Conservation (phyloP, 2,113 vertebrate species). For the Nyctereutes procyonoides region DNA sequence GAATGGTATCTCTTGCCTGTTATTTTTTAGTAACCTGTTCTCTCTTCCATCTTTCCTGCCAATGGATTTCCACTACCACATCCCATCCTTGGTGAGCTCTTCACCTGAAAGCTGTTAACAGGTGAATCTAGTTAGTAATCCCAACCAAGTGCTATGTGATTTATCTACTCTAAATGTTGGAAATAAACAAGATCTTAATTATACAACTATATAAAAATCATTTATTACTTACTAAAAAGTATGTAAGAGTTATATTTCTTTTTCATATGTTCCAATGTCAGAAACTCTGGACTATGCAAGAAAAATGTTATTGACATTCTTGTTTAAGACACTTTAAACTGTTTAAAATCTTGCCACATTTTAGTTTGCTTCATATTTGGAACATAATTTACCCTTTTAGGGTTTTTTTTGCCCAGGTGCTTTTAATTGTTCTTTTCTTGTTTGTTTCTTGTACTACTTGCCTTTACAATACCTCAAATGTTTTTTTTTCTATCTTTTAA, state of each 20-base stretch:
- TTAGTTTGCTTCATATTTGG: background rate
- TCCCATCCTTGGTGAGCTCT: background rate
- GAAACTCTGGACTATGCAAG: background rate
- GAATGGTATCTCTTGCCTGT: background rate
- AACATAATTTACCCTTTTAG: background rate
- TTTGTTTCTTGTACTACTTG: background rate
- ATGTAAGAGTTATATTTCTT: conserved; percentile 17
- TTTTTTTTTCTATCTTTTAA: background rate
- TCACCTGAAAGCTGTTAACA: background rate
- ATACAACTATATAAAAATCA: background rate
- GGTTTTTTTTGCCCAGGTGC: background rate
- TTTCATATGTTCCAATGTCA: background rate
- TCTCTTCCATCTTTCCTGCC: background rate
- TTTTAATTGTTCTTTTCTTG: background rate
- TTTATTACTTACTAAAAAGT: background rate
- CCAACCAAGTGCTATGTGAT: background rate
- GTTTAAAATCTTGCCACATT: background rate
- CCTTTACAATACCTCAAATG: background rate
- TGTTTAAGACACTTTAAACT: background rate
- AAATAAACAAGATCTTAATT: conserved; percentile 10
- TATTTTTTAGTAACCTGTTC: background rate
- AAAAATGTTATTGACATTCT: background rate
- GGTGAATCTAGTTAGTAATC: background rate
- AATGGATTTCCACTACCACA: background rate
- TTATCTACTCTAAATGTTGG: background rate